Evolutionary conservation across 1,140 invertebrate species (phyloP), one percentile per base, ranked within the genome.

Genomic region (Drosophila gunungcola): DNA sequence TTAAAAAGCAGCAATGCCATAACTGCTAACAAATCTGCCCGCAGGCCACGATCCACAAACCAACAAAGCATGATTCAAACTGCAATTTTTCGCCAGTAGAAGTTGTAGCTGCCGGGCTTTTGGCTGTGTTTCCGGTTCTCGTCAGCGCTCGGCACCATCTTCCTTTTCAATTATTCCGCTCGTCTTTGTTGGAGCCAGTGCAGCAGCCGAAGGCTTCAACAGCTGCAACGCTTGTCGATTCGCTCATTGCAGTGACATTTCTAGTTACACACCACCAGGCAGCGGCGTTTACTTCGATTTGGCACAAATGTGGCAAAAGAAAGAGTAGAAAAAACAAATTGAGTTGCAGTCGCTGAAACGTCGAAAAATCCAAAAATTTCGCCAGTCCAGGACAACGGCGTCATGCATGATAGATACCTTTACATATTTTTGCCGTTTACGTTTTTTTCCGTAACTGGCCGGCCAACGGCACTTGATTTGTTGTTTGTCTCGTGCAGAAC

Each of bases 321-420:
- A 4, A 43, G 52, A 68, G 43, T 29, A 46, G 55, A 39, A 78
- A 77, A 81, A 49, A 62, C 32, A 78, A 88, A 86, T 88, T 82
- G 83, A 86, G 82, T 88, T 88, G 78, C 76, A 82, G 69, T 67
- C 75, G 62, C 70, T 38, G 57, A 9, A 61, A 77, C 64, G 81
- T 77, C 67, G 80, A 81, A 84, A 84, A 85, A 76, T 79, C 62
- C 57, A 73, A 53, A 70, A 75, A 64, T 82, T 89, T 68, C 48
- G 34, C 16, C 49, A 72, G 49, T 63, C 78, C 46, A 48, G 68
- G 51, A 72, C 74, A 61, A 78, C 62, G 51, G 68, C 74, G 68
- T 85, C 78, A 72, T 86, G 75, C 75, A 86, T 86, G 83, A 88
- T 86, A 83, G 83, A 86, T 86, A 88, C 84, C 82, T 79, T 83